Base-by-base conservation (phyloP, 2,797 vertebrate genomes). In the Sebastes hubbsi region DNA sequence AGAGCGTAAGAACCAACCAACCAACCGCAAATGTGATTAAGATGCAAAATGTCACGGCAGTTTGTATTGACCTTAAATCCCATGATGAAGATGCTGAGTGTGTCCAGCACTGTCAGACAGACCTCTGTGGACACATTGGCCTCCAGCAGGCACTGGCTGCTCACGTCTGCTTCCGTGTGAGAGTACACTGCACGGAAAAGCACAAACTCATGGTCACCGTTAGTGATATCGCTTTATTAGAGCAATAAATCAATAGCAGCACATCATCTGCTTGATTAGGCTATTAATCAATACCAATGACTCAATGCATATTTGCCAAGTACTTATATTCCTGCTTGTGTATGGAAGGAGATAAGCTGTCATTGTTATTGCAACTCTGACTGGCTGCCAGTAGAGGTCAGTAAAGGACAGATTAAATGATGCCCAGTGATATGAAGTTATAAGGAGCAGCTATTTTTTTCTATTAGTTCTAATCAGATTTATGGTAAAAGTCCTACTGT, bases 61-160 rank as follows among this genome's bases (percentile, higher is more conserved):
- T 4, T 29, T 9, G 1, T 2, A 38, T 25, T 1, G 13, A 29
- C 99, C 98, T 99, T 99, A 94, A 99, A 99, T 6, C 97, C 97
- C 95, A 96, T 95, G 70, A 98, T 98, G 93, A 99, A 99, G 78
- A 97, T 95, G 38, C 96, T 97, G 0, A 99, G 96, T 0, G 97
- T 99, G 93, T 99, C 98, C 95, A 99, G 95, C 75, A 98, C 97
- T 0, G 98, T 99, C 88, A 99, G 96, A 87, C 98, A 99, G 78
- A 99, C 91, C 93, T 99, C 98, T 0, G 99, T 98, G 8, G 99
- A 98, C 80, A 97, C 95, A 81, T 97, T 99, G 92, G 97, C 98
- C 96, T 99, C 98, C 77, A 99, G 95, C 69, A 98, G 94, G 0
- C 96, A 97, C 93, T 98, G 97, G 91, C 97, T 97, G 91, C 96